Evolutionary conservation across 2,113 vertebrate genomes (phyloP).

Genomic region (Chrysochloris asiatica): DNA sequence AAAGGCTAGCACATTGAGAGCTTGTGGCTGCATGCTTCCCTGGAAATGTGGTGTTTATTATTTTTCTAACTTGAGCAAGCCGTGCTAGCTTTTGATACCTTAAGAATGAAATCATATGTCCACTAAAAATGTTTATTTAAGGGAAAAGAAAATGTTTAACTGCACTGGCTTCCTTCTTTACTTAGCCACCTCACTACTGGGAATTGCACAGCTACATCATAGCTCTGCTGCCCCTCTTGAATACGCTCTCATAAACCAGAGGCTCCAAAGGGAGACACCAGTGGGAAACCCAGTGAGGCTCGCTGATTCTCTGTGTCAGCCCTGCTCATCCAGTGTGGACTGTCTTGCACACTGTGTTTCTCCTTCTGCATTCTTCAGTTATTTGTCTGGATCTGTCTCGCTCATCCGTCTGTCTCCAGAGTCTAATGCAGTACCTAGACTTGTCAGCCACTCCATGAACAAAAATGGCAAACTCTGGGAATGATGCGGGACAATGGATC

Average conservation of each 20-base stretch:
- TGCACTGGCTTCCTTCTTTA: background rate
- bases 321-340: no score
- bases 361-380: background rate
- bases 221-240: background rate
- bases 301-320: no score
- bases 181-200: background rate
- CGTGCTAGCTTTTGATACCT: slow-evolving; percentile 27
- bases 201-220: background rate
- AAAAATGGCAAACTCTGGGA: no score
- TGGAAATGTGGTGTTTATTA: slow-evolving; percentile 41
- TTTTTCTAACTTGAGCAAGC: slow-evolving; percentile 60
- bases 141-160: background rate
- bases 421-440: no score
- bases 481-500: no score
- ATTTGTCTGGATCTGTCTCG: no score
- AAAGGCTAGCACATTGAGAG: background rate
- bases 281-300: no score
- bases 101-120: slow-evolving; percentile 43
- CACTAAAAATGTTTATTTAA: slow-evolving; percentile 44
- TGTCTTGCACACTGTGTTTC: background rate
- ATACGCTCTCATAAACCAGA: background rate
- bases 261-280: background rate
- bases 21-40: background rate
- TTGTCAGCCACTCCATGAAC: no score
- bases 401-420: no score